Conservation (phyloP, 2,797 vertebrate species). For the Melanotaenia pygmaea region DNA sequence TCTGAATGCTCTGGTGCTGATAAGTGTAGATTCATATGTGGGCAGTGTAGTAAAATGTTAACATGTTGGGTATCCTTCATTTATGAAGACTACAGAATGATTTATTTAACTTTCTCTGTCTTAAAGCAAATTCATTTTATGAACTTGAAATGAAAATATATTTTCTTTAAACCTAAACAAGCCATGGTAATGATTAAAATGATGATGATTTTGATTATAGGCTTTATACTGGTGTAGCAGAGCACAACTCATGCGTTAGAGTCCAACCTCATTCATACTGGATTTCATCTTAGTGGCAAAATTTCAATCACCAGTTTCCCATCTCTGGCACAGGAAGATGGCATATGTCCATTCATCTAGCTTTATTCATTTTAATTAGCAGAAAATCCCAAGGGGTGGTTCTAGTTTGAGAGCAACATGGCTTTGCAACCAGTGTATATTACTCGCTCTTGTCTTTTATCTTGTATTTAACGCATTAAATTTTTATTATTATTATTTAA, state of each 20-base stretch:
- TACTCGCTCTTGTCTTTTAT: background rate
- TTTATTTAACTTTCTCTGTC: too few species aligned
- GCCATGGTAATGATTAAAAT: too few species aligned
- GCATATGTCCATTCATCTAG: background rate
- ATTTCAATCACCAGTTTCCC: background rate
- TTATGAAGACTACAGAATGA: too few species aligned
- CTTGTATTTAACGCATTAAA: background rate
- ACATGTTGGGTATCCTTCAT: too few species aligned
- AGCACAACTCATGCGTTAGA: background rate
- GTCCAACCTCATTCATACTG: background rate
- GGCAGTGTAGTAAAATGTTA: too few species aligned
- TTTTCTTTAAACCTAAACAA: too few species aligned
- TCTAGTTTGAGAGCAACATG: background rate
- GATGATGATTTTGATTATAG: too few species aligned
- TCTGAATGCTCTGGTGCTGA: too few species aligned
- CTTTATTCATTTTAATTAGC: background rate
- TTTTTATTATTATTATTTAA: too few species aligned
- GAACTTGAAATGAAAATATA: too few species aligned
- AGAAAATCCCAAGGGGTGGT: background rate
- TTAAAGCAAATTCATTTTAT: too few species aligned
- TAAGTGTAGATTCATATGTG: too few species aligned
- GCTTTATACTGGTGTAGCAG: background rate
- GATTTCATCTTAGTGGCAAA: background rate
- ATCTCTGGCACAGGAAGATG: background rate
- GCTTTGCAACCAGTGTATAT: background rate